Evolutionary conservation across 2,113 vertebrate species (phyloP).

Genomic region (Excalfactoria chinensis): DNA sequence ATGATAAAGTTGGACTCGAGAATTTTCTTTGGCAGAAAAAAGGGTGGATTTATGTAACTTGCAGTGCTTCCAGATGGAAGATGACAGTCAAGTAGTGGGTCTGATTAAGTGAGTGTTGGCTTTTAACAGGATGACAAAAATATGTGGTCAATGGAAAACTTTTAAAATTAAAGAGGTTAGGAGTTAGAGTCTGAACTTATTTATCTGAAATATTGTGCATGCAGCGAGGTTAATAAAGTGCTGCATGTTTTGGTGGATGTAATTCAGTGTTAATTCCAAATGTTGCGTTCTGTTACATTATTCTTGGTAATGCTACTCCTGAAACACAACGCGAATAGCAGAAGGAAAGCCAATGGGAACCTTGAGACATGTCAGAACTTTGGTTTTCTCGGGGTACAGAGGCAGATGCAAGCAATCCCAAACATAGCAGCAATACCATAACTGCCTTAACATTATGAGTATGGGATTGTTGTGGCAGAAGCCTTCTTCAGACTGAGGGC

Average conservation of each 20-base stretch:
- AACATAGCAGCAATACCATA: accelerated
- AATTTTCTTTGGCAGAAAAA: background rate
- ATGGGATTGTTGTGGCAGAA: background rate
- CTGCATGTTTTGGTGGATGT: background rate
- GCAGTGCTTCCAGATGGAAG: background rate
- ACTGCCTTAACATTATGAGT: background rate
- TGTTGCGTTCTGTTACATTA: background rate
- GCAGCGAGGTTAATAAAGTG: slow-evolving; percentile 5
- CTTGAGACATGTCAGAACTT: background rate
- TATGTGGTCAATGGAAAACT: background rate
- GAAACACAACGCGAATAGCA: background rate
- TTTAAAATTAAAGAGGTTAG: background rate
- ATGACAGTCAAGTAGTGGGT: background rate
- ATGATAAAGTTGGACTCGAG: background rate
- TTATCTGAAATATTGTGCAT: background rate
- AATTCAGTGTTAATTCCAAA: slow-evolving; percentile 3
- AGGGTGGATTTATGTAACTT: background rate
- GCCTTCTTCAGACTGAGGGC: background rate
- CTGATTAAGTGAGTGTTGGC: background rate
- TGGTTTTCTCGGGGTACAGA: background rate
- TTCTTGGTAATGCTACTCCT: background rate
- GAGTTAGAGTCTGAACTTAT: background rate
- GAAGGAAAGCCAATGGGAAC: background rate
- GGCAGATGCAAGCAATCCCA: background rate
- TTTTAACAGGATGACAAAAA: background rate